Conservation (phyloP, 2,888 invertebrate species). For the Catocala nupta region DNA sequence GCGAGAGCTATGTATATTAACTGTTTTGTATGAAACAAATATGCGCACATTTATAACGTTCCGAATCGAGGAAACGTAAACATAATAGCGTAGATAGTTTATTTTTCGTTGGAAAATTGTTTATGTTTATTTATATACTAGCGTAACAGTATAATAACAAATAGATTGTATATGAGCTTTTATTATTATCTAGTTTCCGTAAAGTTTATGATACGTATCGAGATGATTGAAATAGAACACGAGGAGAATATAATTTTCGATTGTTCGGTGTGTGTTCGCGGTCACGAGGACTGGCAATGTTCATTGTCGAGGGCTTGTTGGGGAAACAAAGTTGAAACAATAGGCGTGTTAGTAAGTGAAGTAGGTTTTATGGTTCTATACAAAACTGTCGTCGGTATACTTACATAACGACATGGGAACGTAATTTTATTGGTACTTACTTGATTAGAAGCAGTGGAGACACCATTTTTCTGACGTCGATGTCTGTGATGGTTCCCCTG, state of each 20-base stretch:
- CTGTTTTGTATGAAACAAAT: slow-evolving; percentile 39
- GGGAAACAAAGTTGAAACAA: slow-evolving; percentile 7
- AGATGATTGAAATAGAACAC: slow-evolving; percentile 18
- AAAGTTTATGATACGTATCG: slow-evolving; percentile 1
- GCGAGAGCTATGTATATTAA: slow-evolving; percentile 47
- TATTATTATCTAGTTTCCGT: slow-evolving; percentile 27
- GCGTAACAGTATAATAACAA: slow-evolving; percentile 18
- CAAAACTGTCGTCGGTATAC: neutral
- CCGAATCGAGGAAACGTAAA: slow-evolving; percentile 24
- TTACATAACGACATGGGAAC: neutral
- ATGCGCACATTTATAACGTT: slow-evolving; percentile 27
- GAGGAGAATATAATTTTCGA: slow-evolving; percentile 18
- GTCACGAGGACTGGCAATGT: slow-evolving; percentile 32
- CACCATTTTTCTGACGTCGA: slow-evolving; percentile 90
- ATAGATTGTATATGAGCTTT: slow-evolving; percentile 22
- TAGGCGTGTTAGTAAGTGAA: slow-evolving; percentile 6
- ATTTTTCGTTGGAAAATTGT: slow-evolving; percentile 18
- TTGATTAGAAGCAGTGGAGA: slow-evolving; percentile 91
- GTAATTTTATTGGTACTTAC: slow-evolving; percentile 72
- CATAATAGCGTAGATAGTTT: slow-evolving; percentile 21
- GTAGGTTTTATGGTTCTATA: neutral
- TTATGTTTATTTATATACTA: slow-evolving; percentile 19
- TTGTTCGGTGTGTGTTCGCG: slow-evolving; percentile 20
- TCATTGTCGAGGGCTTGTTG: slow-evolving; percentile 20
- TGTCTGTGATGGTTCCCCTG: slow-evolving; percentile 93